Percentiles rank a stretch among this genome's conserved stretches.
Evolutionary conservation across 2,113 vertebrate species (phyloP).

Genomic region (Nannobrachium achirus): DNA sequence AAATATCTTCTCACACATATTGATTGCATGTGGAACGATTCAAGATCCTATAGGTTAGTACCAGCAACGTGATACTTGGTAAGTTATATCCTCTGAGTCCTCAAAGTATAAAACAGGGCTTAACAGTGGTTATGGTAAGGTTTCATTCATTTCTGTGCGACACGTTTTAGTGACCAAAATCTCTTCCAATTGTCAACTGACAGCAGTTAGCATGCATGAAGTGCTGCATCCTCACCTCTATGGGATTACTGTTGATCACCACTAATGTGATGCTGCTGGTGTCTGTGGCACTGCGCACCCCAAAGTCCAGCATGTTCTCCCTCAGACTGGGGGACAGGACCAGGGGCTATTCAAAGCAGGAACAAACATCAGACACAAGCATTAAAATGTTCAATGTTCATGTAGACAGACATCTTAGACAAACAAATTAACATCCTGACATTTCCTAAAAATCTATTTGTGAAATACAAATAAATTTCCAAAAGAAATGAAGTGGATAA

Average conservation of each 20-base stretch:
- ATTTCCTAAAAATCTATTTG: neutral
- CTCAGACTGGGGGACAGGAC: conserved; percentile 89
- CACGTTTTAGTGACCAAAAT: too few species aligned
- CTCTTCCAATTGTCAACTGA: too few species aligned
- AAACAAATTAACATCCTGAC: neutral
- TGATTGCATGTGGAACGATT: too few species aligned
- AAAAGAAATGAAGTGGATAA: neutral
- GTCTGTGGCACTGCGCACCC: conserved; percentile 92
- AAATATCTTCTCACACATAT: too few species aligned
- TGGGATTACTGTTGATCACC: conserved; percentile 96
- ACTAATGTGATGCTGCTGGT: conserved; percentile 90
- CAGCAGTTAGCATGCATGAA: neutral
- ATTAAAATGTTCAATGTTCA: neutral
- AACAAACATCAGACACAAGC: conserved; percentile 25
- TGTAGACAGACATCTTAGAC: conserved; percentile 13
- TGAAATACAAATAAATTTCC: neutral
- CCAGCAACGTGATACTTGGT: too few species aligned
- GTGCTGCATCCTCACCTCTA: conserved; percentile 83
- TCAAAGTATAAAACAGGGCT: too few species aligned
- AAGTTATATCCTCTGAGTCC: too few species aligned
- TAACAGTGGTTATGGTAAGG: too few species aligned
- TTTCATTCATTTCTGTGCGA: too few species aligned
- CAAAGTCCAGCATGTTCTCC: conserved; percentile 92
- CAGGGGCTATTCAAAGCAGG: conserved; percentile 82
- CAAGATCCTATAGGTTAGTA: too few species aligned